These are phyloP conservation scores for Hippasteria phrygiana DNA, from an alignment of 53 echinoderm and acorn worm species.

Conservation along the genomic window DNA sequence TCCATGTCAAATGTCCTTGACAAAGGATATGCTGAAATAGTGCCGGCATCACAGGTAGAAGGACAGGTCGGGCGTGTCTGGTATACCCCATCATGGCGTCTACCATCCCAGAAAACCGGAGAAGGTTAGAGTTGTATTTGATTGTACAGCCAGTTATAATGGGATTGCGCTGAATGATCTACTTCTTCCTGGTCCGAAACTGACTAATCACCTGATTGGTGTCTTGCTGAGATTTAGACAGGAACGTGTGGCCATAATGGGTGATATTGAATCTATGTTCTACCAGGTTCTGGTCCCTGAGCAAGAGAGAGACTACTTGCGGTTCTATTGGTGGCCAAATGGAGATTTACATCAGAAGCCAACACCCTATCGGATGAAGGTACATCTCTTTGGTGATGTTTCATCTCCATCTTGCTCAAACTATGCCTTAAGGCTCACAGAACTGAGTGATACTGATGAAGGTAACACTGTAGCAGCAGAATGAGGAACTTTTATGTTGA, in stretches of 20 bases:
- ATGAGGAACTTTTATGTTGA: slow-evolving; percentile 72
- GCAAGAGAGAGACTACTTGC: slow-evolving; percentile 61
- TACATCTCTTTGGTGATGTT: slow-evolving; percentile 67
- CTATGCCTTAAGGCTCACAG: slow-evolving; percentile 62
- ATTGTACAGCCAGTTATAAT: slow-evolving; percentile 43
- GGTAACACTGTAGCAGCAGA: slow-evolving; percentile 35
- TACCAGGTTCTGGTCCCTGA: slow-evolving; percentile 67
- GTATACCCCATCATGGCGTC: slow-evolving; percentile 48
- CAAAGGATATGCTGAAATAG: slow-evolving; percentile 72
- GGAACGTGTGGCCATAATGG: slow-evolving; percentile 46
- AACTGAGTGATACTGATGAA: slow-evolving; percentile 39
- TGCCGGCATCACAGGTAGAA: slow-evolving; percentile 32
- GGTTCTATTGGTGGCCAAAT: slow-evolving; percentile 71
- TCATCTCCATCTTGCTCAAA: slow-evolving; percentile 72
- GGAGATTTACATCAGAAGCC: slow-evolving; percentile 42
- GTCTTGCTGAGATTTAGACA: slow-evolving; percentile 50
- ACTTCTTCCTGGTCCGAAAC: slow-evolving; percentile 39
- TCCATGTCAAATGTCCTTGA: slow-evolving; percentile 26
- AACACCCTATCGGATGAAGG: slow-evolving; percentile 53
- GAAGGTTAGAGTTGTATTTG: slow-evolving; percentile 44
- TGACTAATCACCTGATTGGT: slow-evolving; percentile 45
- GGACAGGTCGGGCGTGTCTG: slow-evolving; percentile 44
- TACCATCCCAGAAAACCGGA: slow-evolving; percentile 40
- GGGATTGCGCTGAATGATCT: slow-evolving; percentile 48
- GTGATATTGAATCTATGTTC: slow-evolving; percentile 75